phyloP scores from a whole-genome alignment of 2,113 vertebrate genomes.

The Alectura lathami region DNA sequence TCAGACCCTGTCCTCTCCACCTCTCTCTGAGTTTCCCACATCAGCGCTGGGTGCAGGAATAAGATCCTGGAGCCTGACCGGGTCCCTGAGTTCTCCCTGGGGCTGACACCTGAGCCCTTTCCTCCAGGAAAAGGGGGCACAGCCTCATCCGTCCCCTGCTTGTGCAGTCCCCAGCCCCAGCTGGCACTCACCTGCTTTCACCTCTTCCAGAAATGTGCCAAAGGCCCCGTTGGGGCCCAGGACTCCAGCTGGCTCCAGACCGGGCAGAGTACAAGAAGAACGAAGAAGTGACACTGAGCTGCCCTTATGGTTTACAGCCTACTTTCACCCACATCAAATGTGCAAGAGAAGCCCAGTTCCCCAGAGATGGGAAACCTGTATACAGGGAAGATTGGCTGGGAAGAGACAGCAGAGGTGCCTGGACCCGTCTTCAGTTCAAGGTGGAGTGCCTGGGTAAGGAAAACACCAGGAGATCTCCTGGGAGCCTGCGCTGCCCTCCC shows the following conservation, averaged over 20 bases:
- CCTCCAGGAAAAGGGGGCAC: no score
- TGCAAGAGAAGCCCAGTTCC: background rate
- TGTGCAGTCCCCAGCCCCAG: background rate
- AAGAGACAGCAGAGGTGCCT: background rate
- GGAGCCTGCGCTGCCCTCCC: background rate
- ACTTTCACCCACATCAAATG: background rate
- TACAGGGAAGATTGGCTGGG: background rate
- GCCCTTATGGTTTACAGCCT: background rate
- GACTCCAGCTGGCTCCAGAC: background rate
- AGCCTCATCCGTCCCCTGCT: no score
- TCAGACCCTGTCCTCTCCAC: no score
- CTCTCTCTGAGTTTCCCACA: no score
- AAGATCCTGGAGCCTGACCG: no score
- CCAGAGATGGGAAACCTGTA: fast-evolving
- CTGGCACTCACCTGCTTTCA: background rate
- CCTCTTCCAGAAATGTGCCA: background rate
- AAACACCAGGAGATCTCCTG: background rate
- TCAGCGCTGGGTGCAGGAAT: no score
- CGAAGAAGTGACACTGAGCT: background rate
- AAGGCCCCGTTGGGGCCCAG: background rate
- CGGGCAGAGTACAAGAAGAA: background rate
- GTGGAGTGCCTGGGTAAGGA: background rate
- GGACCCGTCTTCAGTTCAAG: fast-evolving
- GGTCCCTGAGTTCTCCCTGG: no score
- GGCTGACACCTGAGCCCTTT: no score